Conservation (phyloP, 2,888 invertebrate species). For the Drosophila nr. perissopoda region DNA sequence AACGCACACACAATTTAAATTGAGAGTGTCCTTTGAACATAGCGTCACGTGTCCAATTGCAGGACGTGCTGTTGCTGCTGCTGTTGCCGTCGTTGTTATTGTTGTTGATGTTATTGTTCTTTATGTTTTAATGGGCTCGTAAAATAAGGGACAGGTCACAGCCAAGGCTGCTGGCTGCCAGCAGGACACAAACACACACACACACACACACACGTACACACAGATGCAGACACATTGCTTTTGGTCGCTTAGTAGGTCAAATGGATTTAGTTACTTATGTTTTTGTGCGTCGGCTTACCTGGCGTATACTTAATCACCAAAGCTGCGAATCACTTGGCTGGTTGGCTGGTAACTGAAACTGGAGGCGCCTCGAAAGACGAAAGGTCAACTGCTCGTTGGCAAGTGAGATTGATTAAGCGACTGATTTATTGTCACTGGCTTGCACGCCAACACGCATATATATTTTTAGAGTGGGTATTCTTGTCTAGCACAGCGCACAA, state of each 20-base stretch:
- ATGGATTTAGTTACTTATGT: slow-evolving; percentile 41
- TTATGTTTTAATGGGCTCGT: slow-evolving; percentile 69
- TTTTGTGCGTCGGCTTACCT: slow-evolving; percentile 61
- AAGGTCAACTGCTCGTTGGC: slow-evolving; percentile 59
- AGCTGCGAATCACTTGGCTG: slow-evolving; percentile 26
- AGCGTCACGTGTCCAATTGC: slow-evolving; percentile 32
- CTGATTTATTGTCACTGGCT: slow-evolving; percentile 60
- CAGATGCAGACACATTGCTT: slow-evolving; percentile 19
- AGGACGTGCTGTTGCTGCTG: slow-evolving; percentile 9
- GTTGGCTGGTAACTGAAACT: slow-evolving; percentile 16
- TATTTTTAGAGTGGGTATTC: not conserved
- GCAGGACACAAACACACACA: slow-evolving; percentile 6
- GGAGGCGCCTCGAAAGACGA: slow-evolving; percentile 29
- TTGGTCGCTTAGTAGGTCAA: slow-evolving; percentile 60
- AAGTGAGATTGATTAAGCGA: slow-evolving; percentile 73
- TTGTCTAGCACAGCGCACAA: slow-evolving; percentile 20
- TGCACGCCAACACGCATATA: not conserved
- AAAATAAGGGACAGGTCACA: slow-evolving; percentile 60
- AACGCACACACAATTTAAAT: slow-evolving; percentile 28
- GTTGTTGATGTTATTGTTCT: slow-evolving; percentile 32
- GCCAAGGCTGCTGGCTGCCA: slow-evolving; percentile 28
- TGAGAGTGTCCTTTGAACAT: slow-evolving; percentile 18
- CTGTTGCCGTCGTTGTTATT: not conserved
- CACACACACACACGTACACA: slow-evolving; percentile 8
- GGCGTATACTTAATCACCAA: slow-evolving; percentile 68